These are phyloP conservation scores for Ceyx erithaca DNA, from an alignment of 2,797 vertebrate genomes.

Conservation along the genomic window DNA sequence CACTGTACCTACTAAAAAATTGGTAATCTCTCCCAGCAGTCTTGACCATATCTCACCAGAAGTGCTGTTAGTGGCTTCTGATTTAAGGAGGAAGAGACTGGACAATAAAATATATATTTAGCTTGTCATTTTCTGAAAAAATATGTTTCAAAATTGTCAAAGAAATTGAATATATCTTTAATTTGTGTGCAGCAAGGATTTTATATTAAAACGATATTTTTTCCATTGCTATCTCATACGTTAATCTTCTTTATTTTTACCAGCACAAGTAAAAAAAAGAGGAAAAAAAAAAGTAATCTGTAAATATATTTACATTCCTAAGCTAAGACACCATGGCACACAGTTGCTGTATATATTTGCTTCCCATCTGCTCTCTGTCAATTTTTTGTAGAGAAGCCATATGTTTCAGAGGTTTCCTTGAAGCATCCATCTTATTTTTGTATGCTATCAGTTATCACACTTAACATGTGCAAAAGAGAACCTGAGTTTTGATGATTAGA, in stretches of 20 bases:
- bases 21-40: not conserved
- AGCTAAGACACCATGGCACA: not conserved
- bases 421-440: not conserved
- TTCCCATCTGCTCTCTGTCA: not conserved
- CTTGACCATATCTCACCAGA: not conserved
- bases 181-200: not conserved
- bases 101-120: not conserved
- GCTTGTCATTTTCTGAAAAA: not conserved
- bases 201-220: not conserved
- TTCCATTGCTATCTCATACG: not conserved
- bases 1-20: not conserved
- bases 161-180: not conserved
- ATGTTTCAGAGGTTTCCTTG: not conserved
- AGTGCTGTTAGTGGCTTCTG: not conserved
- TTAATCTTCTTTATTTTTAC: not conserved
- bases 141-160: not conserved
- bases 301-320: not conserved
- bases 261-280: not conserved
- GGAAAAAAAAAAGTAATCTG: not conserved
- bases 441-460: not conserved
- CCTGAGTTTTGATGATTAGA: not conserved
- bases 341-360: not conserved
- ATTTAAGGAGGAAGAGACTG: not conserved
- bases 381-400: not conserved
- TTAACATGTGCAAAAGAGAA: not conserved